Conservation (phyloP, 2,888 invertebrate genomes). For the Gari tellinella region DNA sequence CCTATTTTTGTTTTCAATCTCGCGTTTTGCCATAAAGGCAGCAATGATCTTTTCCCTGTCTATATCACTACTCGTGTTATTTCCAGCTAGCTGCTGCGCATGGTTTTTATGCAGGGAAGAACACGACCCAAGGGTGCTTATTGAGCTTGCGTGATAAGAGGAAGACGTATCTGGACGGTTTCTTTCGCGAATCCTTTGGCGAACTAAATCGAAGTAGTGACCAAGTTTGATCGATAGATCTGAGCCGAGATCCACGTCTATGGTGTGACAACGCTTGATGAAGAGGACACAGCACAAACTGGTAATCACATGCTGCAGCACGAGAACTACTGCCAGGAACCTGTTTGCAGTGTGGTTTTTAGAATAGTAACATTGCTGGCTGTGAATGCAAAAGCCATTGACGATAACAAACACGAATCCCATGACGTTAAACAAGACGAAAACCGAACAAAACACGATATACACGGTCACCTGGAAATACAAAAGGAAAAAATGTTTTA, state of each 20-base stretch:
- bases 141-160: neutral
- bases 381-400: constrained; percentile 42
- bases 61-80: neutral
- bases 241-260: constrained; percentile 32
- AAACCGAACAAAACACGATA: constrained; percentile 32
- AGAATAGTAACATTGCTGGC: constrained; percentile 52
- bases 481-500: neutral
- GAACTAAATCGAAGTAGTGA: constrained; percentile 24
- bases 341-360: constrained; percentile 36
- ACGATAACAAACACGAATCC: constrained; percentile 53
- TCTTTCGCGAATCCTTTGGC: constrained; percentile 2
- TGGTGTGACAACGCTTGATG: constrained; percentile 38
- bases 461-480: constrained; percentile 45
- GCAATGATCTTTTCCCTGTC: neutral
- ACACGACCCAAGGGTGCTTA: constrained; percentile 1
- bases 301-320: constrained; percentile 35
- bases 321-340: constrained; percentile 30
- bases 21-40: constrained; percentile 7
- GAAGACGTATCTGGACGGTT: neutral
- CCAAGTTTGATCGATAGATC: constrained; percentile 46
- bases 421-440: constrained; percentile 57
- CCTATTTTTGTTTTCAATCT: constrained; percentile 3
- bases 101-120: constrained; percentile 2
- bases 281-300: constrained; percentile 36
- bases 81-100: neutral